Evolutionary conservation across 1,140 invertebrate species (phyloP).

Genomic region (Chrysopa pallens): DNA sequence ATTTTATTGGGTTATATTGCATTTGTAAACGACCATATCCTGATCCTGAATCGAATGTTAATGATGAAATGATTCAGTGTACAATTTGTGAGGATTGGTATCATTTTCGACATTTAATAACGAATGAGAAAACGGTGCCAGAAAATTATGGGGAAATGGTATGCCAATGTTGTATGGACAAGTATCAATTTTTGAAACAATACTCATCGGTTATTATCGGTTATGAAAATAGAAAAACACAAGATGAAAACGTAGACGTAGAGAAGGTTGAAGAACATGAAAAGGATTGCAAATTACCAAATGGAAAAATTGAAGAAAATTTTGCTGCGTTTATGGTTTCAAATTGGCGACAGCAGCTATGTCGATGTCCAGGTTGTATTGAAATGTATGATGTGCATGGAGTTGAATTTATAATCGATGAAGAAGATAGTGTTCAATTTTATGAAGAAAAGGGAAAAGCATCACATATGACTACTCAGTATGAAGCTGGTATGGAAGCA

Average conservation of each 20-base stretch:
- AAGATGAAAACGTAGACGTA: conserved; percentile 2
- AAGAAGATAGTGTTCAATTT: conserved; percentile 63
- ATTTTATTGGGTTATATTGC: conserved; percentile 88
- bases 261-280: conserved; percentile 6
- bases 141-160: conserved; percentile 63
- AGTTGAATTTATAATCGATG: conserved; percentile 57
- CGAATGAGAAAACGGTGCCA: conserved; percentile 23
- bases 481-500: conserved; percentile 58
- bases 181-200: conserved; percentile 53
- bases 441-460: conserved; percentile 70
- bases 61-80: conserved; percentile 95
- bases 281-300: conserved; percentile 16
- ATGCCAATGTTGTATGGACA: conserved; percentile 52
- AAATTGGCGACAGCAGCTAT: conserved; percentile 53
- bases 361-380: conserved; percentile 44
- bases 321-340: conserved; percentile 46
- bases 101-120: conserved; percentile 65
- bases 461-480: conserved; percentile 35
- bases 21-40: conserved; percentile 88
- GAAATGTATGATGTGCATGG: conserved; percentile 46
- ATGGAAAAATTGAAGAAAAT: conserved; percentile 9
- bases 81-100: conserved; percentile 97
- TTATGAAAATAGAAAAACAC: conserved; percentile 8
- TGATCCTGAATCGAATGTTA: conserved; percentile 58
- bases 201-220: conserved; percentile 32